These are phyloP conservation scores for Eurytoma californica DNA, from an alignment of 2,888 invertebrate genomes.

Conservation along the genomic window DNA sequence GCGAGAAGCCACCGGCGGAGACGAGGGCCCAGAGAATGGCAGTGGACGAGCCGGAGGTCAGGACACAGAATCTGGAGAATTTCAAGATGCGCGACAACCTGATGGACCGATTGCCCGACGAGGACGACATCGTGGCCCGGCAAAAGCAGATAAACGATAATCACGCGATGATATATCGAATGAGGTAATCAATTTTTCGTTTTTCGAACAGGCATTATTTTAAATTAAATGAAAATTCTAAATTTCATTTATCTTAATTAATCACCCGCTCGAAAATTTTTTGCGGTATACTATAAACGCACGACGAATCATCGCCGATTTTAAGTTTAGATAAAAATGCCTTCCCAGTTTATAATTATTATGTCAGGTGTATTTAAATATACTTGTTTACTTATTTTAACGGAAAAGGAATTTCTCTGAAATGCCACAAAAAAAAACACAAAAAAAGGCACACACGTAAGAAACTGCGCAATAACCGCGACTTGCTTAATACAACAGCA, in stretches of 20 bases:
- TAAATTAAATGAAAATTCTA: no score
- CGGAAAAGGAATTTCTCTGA: no score
- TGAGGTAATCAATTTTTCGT: conserved; percentile 61
- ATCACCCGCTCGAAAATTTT: no score
- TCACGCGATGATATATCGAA: conserved; percentile 70
- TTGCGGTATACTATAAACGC: no score
- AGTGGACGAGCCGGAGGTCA: conserved; percentile 58
- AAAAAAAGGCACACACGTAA: neutral
- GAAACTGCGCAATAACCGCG: neutral
- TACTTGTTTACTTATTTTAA: no score
- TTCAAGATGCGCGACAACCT: conserved; percentile 65
- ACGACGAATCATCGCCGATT: no score
- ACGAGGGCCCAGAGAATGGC: conserved; percentile 39
- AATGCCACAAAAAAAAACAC: no score
- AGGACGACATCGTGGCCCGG: conserved; percentile 43
- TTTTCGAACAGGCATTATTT: neutral
- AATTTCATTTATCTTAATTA: no score
- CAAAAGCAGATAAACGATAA: conserved; percentile 67
- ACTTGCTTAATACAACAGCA: conserved; percentile 4
- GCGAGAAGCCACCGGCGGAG: conserved; percentile 8
- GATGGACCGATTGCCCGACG: conserved; percentile 57
- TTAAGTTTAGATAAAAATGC: no score
- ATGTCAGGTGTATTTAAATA: no score
- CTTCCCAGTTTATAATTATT: no score
- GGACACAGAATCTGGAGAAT: conserved; percentile 67